Evolutionary conservation across 2,113 vertebrate genomes (phyloP).

Genomic region (Eubucco bourcierii): DNA sequence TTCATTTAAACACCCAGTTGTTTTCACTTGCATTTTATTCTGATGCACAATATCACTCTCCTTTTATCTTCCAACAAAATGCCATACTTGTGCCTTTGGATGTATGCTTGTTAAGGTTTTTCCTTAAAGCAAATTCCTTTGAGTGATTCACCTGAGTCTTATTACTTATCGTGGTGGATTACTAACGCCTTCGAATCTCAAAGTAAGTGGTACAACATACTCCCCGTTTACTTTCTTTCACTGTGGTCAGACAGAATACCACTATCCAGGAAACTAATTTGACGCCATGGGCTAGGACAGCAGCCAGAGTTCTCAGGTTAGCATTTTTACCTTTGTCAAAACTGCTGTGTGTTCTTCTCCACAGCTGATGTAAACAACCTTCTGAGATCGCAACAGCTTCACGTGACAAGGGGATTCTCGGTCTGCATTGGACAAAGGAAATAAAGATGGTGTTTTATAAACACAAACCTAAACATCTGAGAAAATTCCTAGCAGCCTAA

Average conservation of each 20-base stretch:
- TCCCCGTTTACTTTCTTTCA: not conserved
- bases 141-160: not conserved
- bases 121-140: not conserved
- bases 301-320: not conserved
- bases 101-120: not conserved
- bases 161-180: not conserved
- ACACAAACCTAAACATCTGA: not conserved
- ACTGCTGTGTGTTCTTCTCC: conserved; percentile 91
- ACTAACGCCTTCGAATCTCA: not conserved
- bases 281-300: not conserved
- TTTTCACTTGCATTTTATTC: not conserved
- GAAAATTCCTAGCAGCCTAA: not conserved
- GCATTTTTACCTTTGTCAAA: conserved; percentile 89
- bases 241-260: not conserved
- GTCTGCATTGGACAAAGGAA: conserved; percentile 72
- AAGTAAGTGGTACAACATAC: too few species aligned
- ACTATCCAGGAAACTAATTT: not conserved
- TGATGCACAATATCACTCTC: not conserved
- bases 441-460: not conserved
- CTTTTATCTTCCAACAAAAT: not conserved
- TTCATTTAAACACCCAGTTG: not conserved
- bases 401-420: conserved; percentile 94
- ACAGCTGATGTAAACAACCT: conserved; percentile 96
- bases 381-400: conserved; percentile 92
- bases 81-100: not conserved